Base-by-base conservation (phyloP, 1,140 invertebrate genomes). In the Drosophila repleta region DNA sequence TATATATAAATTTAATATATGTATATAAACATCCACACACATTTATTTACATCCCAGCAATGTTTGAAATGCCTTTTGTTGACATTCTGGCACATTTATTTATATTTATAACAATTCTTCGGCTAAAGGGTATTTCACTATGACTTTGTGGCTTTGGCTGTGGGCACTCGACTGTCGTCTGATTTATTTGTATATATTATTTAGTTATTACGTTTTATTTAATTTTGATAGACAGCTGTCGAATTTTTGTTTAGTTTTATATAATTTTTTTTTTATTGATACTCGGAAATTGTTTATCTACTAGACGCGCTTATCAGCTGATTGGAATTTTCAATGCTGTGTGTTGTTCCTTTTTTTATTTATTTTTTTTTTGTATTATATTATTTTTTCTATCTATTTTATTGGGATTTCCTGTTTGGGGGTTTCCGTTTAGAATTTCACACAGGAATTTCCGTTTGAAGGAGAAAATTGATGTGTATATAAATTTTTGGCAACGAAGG, bases 1-100 rank as follows among this genome's bases (percentile, higher is more conserved):
- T 75, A 62, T 80, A 63, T 80, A 45, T 71, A 75, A 63, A 72
- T 71, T n/a, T n/a, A n/a, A n/a, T n/a, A 41, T 61, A 17, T 64
- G 24, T 65, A 45, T 53, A 21, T 66, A 53, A 46, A 45, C 52
- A 53, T 57, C 29, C 43, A 37, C 18, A 46, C 53, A 46, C 11
- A 35, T 35, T 35, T 35, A 35, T 35, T 35, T 35, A 35, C 32
- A 35, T 35, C 11, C 10, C 29, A 26, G 37, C 20, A 13, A 32
- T 53, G 24, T 29, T 26, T 66, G 32, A 13, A 17, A 17, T 26
- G 5, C 32, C 20, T 24, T 48, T 17, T 60, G 55, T 48, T 57
- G 43, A 58, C 55, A 51, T 46, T 60, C 20, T 20, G 20, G 26
- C 57, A 58, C 24, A 48, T 32, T 46, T 53, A 77, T 63, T 70